Base-by-base conservation (phyloP, 2,113 vertebrate species). In the Megaleporinus macrocephalus region DNA sequence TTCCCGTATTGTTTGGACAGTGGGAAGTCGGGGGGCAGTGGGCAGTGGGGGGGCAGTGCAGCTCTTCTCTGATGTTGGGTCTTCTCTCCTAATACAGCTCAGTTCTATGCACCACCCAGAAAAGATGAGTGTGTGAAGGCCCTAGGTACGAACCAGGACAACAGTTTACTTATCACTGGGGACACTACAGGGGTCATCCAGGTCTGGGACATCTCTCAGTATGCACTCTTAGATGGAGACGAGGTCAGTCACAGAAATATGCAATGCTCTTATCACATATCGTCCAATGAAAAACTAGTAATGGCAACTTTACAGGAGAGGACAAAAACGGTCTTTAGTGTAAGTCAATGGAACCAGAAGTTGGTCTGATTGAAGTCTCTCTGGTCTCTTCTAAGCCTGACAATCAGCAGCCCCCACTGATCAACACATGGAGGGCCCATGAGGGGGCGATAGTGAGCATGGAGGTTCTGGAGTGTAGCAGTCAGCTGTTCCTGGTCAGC, bases 141-240 rank as follows among this genome's bases (percentile, higher is more conserved):
- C n/a, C 78, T 93, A 65, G 88, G 72, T 74, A 88, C 90, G 33
- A 89, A 91, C 79, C 86, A 89, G 30, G 63, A 85, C 69, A 93
- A 92, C 81, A 88, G 59, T 22, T 30, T 92, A n/a, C 90, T 94
- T 14, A 78, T 93, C 55, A 92, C 89, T 36, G 92, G 90, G 83
- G 91, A 93, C 87, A 89, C 89, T 1, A 2, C 83, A 0, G 93
- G 90, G 29, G 80, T 65, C 36, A 80, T 92, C 76, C 87, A 91
- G 18, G 61, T 91, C 51, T 93, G 91, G 91, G 91, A 92, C 73
- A 89, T 93, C 73, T 87, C 85, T 61, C 26, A 74, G n/a, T 90
- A 86, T 29, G 89, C 81, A 9, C 73, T 91, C 20, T 44, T 81
- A 4, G 22, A 71, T 22, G 75, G 68, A 44, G 66, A 80, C 2